Conservation (phyloP, 2,797 vertebrate genomes). For the Leontopithecus rosalia region DNA sequence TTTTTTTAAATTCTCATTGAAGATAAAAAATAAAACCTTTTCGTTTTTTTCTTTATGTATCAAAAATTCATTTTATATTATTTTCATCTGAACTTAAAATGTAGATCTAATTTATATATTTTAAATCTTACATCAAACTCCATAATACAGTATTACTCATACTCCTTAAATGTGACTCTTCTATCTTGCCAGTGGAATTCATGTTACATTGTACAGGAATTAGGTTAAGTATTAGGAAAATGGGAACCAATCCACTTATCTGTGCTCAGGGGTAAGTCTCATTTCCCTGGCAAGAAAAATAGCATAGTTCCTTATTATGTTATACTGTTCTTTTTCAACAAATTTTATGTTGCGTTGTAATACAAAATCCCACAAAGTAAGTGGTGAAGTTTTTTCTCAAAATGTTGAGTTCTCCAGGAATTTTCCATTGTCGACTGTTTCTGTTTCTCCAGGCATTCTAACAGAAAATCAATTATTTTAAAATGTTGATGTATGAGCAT, state of each 20-base stretch:
- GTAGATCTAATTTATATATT: background rate
- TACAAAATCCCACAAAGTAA: background rate
- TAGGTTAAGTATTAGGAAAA: background rate
- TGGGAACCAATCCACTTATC: background rate
- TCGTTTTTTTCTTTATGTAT: background rate
- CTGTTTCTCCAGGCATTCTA: background rate
- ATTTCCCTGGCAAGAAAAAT: background rate
- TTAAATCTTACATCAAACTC: background rate
- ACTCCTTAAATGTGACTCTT: background rate
- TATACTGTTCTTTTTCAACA: background rate
- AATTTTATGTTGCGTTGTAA: background rate
- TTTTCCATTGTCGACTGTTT: background rate
- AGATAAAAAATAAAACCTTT: background rate
- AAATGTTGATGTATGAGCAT: background rate
- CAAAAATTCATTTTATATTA: background rate
- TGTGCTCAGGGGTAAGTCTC: background rate
- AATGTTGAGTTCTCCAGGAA: background rate
- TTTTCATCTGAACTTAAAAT: constrained; percentile 26
- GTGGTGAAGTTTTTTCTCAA: background rate
- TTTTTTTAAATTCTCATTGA: background rate
- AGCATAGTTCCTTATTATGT: background rate
- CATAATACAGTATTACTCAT: background rate
- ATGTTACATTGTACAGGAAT: background rate
- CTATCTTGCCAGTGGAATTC: background rate
- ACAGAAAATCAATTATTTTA: background rate